Conservation (phyloP, 2,888 invertebrate genomes). For the Synergus japonicus region DNA sequence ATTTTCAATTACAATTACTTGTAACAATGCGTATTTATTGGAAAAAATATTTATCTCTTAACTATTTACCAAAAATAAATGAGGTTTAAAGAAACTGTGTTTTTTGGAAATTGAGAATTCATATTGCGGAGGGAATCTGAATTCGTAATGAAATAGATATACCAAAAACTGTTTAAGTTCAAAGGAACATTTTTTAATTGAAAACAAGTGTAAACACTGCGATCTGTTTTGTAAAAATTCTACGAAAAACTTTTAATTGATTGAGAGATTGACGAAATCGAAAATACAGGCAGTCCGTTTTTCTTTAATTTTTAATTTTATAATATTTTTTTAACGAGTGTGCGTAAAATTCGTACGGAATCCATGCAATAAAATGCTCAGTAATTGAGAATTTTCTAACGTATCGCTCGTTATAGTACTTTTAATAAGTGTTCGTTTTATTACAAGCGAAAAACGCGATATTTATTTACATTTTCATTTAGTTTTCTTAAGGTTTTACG, state of each 20-base stretch:
- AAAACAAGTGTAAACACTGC: neutral
- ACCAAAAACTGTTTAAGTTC: neutral
- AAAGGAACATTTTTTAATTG: neutral
- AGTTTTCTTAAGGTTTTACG: constrained; percentile 24
- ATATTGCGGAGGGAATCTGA: neutral
- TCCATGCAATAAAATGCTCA: constrained; percentile 36
- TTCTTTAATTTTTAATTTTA: constrained; percentile 11
- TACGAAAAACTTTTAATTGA: neutral
- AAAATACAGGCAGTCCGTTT: constrained; percentile 37
- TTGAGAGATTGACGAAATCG: neutral
- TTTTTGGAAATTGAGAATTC: neutral
- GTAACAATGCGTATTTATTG: neutral
- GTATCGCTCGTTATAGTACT: constrained; percentile 34
- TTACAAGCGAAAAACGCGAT: constrained; percentile 29
- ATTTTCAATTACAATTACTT: neutral
- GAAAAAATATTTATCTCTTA: neutral
- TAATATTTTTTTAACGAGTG: constrained; percentile 26
- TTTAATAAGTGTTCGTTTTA: constrained; percentile 36
- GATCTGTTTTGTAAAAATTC: neutral
- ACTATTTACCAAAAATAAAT: neutral
- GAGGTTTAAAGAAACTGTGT: neutral
- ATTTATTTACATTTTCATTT: constrained; percentile 38
- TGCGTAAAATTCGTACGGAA: constrained; percentile 24
- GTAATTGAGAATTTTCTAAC: constrained; percentile 22
- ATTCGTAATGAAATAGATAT: neutral